Base-by-base conservation (phyloP, 1,140 invertebrate species). In the Drosophila yakuba region DNA sequence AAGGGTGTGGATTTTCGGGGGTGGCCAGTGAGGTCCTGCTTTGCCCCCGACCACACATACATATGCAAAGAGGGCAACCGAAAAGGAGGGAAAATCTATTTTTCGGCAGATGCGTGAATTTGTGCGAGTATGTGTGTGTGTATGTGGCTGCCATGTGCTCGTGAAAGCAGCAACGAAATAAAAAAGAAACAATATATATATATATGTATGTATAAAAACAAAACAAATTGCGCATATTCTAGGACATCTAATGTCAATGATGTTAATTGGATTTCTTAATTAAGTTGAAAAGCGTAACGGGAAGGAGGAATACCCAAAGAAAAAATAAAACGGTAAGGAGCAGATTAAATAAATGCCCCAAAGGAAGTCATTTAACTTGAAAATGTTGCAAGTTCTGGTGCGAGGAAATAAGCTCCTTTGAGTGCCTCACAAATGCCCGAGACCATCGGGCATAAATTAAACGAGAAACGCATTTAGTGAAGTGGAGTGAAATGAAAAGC, bases 201-300 rank as follows among this genome's bases (percentile, higher is more conserved):
- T 14, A 38, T 25, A 69, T 14, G 17, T 32, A n/a, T 5, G 2
- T 25, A 71, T n/a, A 25, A 76, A 89, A 78, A 86, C 56, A 73
- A 73, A 79, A 69, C 63, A 84, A 83, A 86, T 88, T 83, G 83
- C 83, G 84, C 79, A 88, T 89, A 88, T 83, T 82, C 79, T 64
- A 52, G 72, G 59, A 89, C 76, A 80, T 83, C 84, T 80, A 83
- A 89, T 83, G 84, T 74, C 83, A 83, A 89, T 80, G 72, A 89
- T 88, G 83, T 83, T 88, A 88, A 88, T 88, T 88, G 84, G 84
- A 89, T 88, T 88, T 89, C 75, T 79, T 88, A 88, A 88, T 88
- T 89, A 89, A 89, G 71, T 73, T 86, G 80, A 77, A 88, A 76
- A 75, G 71, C 83, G 54, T 54, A 56, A 50, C 45, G 50, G 64